Conservation (phyloP, 2,888 invertebrate species). For the Lithosia quadra region DNA sequence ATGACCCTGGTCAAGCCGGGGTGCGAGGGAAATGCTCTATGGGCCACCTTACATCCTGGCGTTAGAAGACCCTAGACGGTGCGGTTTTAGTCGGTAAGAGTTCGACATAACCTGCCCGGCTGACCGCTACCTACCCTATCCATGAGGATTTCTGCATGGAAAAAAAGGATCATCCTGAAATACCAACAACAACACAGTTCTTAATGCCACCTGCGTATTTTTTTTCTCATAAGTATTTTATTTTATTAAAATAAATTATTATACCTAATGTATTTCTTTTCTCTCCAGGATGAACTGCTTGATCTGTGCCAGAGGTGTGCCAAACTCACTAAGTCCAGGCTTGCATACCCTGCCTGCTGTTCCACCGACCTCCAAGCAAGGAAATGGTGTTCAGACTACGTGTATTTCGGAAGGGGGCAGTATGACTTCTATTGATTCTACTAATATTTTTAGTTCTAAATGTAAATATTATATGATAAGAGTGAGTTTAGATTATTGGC, state of each 20-base stretch:
- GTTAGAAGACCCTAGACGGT: too few species aligned
- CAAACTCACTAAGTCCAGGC: slow-evolving; percentile 86
- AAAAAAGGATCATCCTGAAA: too few species aligned
- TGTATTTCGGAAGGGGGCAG: slow-evolving; percentile 83
- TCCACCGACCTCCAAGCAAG: slow-evolving; percentile 85
- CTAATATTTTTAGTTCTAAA: not conserved
- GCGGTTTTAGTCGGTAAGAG: too few species aligned
- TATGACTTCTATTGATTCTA: slow-evolving; percentile 66
- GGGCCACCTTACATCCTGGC: too few species aligned
- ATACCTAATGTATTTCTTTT: slow-evolving; percentile 25
- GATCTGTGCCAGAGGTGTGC: slow-evolving; percentile 88
- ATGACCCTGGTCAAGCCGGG: too few species aligned
- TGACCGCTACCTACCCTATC: too few species aligned
- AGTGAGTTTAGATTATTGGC: not conserved
- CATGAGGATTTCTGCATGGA: too few species aligned
- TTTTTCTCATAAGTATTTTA: not conserved
- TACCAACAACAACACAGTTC: too few species aligned
- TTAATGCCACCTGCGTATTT: not conserved
- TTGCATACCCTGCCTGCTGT: slow-evolving; percentile 88
- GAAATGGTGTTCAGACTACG: slow-evolving; percentile 87
- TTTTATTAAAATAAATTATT: not conserved
- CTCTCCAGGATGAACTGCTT: slow-evolving; percentile 79
- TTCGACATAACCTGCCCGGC: too few species aligned
- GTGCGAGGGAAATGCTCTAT: too few species aligned
- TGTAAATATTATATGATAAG: slow-evolving; percentile 14